phyloP scores from a whole-genome alignment of 2,888 invertebrate species.

The Tetramorium bicarinatum region DNA sequence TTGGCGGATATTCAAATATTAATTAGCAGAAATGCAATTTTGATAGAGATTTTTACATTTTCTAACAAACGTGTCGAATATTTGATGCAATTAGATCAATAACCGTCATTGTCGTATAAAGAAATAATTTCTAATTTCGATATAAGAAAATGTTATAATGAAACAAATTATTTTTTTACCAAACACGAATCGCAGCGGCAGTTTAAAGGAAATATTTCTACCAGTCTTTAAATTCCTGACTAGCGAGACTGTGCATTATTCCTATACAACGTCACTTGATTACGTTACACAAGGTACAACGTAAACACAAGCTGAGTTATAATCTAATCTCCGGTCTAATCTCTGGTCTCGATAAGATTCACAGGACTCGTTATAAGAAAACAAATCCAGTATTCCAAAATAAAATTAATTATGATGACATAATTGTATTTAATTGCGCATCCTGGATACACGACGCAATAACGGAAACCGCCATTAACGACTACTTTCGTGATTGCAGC shows the following conservation, averaged over 20 bases:
- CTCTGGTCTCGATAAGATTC: constrained; percentile 3
- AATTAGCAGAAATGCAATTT: background rate
- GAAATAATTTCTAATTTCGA: background rate
- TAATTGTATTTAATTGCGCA: constrained; percentile 11
- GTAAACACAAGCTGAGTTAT: background rate
- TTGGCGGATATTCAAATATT: background rate
- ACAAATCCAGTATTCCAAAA: background rate
- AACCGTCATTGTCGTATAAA: background rate
- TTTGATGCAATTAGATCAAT: background rate
- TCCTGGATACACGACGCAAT: background rate
- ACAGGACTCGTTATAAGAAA: background rate
- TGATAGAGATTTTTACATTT: background rate
- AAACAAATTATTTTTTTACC: background rate
- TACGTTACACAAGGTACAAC: constrained; percentile 13
- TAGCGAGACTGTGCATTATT: background rate
- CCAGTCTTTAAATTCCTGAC: background rate
- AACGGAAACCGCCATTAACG: background rate
- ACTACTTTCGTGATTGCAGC: background rate
- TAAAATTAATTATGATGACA: background rate
- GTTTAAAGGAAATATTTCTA: background rate
- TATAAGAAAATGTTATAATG: background rate
- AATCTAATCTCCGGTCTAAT: constrained; percentile 23
- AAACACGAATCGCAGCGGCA: background rate
- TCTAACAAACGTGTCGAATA: background rate
- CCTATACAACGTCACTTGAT: background rate